Base-by-base conservation (phyloP, 2,888 invertebrate species). In the Agonopterix subpropinquella region DNA sequence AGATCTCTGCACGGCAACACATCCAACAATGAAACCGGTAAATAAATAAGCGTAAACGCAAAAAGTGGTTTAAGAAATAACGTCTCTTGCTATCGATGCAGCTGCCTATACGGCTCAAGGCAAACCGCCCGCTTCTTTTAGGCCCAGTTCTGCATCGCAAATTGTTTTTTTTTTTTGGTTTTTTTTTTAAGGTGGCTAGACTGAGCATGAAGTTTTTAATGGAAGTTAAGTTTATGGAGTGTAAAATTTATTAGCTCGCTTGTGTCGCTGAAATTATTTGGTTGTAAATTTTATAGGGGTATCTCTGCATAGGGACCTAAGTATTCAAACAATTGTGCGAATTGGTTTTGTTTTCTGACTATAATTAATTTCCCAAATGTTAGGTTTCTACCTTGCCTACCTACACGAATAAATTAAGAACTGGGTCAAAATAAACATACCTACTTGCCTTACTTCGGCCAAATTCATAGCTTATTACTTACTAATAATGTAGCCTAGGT, bases 31-130 rank as follows among this genome's bases (percentile, higher is more conserved):
- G 73, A 65, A 76, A 73, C 75, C 72, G 70, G 79, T 76, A 77
- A 68, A 77, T 79, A 79, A 73, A 75, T 73, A 74, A 76, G 52
- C 28, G 7, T 51, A 50, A 50, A 47, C 50, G 67, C 67, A 80
- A 80, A 80, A 80, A 78, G 75, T 67, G 58, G 75, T 71, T 74
- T 77, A 74, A 77, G 73, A 79, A 81, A 78, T 78, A 77, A 67
- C 75, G 73, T 78, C 79, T 78, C 71, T 67, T 66, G 70, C 70
- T 63, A 63, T 59, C 35, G 53, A 60, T 64, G 72, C 74, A 80
- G 82, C 85, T 85, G 86, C 76, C 70, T 59, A n/a, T n/a, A 59
- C 61, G 58, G 63, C 75, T 80, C 86, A 86, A 85, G 86, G 86
- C 75, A 64, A 87, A 78, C 86, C 66, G 62, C 79, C 73, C 64